Evolutionary conservation across 92 coral and sea anemone genomes (phyloP), one percentile per base, ranked within the genome.

Genomic region (Paramuricea clavata): DNA sequence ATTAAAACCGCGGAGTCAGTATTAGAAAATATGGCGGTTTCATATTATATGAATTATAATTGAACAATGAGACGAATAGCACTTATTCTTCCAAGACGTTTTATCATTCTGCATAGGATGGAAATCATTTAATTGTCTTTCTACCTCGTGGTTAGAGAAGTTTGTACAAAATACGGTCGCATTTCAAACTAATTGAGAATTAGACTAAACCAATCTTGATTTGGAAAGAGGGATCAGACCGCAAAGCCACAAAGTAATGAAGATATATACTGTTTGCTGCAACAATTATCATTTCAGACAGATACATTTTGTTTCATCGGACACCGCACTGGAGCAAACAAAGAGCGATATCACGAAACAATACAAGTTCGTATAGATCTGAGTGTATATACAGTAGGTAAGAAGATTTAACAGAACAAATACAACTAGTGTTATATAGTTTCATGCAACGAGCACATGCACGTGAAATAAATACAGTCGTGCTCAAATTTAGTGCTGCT

Each of bases 171-270:
- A 39, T 73, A 31, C 30, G 32, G 32, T n/a, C n/a, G n/a, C 60
- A 16, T 12, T 44, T 73, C 21, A n/a, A 42, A 73, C 33, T 73
- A 39, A 73, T 73, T 42, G 41, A 39, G 7, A 6, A 22, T 33
- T 11, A 15, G 79, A 54, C 56, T 42, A 73, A 73, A 73, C 79
- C 79, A 44, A 73, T 73, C 59, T 12, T 73, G 15, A 16, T 19
- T 73, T 44, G 16, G 30, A 42, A 33, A 73, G 16, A 73, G 28
- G 54, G 35, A 44, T 73, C 79, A 73, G 27, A 12, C 59, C 57
- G 57, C 79, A 73, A 73, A 73, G 31, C 79, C 79, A 42, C 79
- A 73, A 73, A 73, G 35, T 73, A 73, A 73, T 73, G 79, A 19
- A 42, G 56, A 42, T 42, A n/a, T n/a, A 42, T 73, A 13, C 39